Percentiles rank a stretch among this genome's conserved stretches.
Conservation (phyloP, 2,113 vertebrate genomes). For the Zosterops japonicus region DNA sequence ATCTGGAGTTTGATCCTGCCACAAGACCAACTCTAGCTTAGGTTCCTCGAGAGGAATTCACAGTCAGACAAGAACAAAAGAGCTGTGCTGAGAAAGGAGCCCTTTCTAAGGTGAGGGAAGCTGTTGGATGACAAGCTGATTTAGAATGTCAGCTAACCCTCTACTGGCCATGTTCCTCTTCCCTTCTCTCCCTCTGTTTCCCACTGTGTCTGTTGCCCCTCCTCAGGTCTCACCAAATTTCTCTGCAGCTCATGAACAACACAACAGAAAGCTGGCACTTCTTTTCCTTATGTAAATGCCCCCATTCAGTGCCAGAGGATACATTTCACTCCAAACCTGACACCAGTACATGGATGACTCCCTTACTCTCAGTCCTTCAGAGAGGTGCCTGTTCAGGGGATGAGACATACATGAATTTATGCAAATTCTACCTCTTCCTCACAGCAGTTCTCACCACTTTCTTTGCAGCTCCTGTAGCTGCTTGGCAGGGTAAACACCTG, state of each 20-base stretch:
- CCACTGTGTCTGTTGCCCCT: not conserved
- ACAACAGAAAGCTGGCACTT: not conserved
- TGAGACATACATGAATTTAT: not conserved
- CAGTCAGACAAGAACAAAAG: not conserved
- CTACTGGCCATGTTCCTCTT: not conserved
- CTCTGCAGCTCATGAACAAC: not conserved
- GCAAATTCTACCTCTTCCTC: not conserved
- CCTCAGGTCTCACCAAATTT: not conserved
- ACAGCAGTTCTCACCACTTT: not conserved
- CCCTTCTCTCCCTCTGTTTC: not conserved
- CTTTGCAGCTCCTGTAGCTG: not conserved
- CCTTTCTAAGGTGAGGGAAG: not conserved
- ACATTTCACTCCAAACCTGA: not conserved
- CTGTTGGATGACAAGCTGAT: not conserved
- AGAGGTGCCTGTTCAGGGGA: not conserved
- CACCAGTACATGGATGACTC: not conserved
- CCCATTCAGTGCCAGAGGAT: not conserved
- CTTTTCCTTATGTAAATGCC: not conserved
- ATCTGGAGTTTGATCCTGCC: not conserved
- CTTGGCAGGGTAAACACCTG: not conserved
- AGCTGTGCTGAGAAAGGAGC: not conserved
- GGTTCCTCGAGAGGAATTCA: not conserved
- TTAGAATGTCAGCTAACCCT: not conserved
- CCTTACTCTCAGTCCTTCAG: accelerated
- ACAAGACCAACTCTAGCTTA: not conserved